These are phyloP conservation scores for Ranitomeya imitator DNA, from an alignment of 2,113 vertebrate genomes.

Conservation along the genomic window DNA sequence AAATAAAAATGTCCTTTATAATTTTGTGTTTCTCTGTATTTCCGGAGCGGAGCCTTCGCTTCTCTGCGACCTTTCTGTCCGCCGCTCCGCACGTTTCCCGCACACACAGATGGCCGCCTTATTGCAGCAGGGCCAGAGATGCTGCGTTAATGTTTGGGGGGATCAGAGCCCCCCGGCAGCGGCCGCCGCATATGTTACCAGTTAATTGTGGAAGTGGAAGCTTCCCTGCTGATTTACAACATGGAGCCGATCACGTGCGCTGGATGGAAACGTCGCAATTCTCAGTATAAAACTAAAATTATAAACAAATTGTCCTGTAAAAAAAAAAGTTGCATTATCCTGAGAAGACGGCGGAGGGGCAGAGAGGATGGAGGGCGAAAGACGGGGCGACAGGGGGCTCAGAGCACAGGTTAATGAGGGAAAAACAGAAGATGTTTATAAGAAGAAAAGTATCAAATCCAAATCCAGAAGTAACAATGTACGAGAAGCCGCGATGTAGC, in stretches of 20 bases:
- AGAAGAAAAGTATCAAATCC: not conserved
- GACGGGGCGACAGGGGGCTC: too few species aligned
- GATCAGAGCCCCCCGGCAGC: constrained; percentile 80
- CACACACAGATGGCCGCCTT: constrained; percentile 79
- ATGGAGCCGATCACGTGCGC: constrained; percentile 72
- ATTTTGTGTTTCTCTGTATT: not conserved
- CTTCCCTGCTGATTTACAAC: constrained; percentile 78
- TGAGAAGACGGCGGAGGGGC: not conserved
- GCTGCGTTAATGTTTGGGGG: constrained; percentile 79
- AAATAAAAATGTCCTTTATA: not conserved
- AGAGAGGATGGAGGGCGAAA: not conserved
- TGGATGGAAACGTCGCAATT: constrained; percentile 75
- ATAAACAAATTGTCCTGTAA: constrained; percentile 68
- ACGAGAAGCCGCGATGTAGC: not conserved
- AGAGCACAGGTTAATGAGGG: not conserved
- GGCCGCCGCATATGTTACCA: constrained; percentile 80
- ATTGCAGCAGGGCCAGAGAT: constrained; percentile 80
- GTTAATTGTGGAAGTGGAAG: constrained; percentile 82
- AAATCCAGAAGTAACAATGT: not conserved
- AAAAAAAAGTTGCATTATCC: constrained; percentile 65
- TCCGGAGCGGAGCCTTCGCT: constrained; percentile 60
- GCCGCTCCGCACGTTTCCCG: constrained; percentile 69
- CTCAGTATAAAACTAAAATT: constrained; percentile 69
- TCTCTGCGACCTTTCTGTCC: constrained; percentile 60
- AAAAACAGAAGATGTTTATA: too few species aligned